A percentile compares a stretch with the other conserved stretches of the same genome.
These are phyloP conservation scores for Allobates femoralis DNA, from an alignment of 2,797 vertebrate genomes.

Conservation along the genomic window DNA sequence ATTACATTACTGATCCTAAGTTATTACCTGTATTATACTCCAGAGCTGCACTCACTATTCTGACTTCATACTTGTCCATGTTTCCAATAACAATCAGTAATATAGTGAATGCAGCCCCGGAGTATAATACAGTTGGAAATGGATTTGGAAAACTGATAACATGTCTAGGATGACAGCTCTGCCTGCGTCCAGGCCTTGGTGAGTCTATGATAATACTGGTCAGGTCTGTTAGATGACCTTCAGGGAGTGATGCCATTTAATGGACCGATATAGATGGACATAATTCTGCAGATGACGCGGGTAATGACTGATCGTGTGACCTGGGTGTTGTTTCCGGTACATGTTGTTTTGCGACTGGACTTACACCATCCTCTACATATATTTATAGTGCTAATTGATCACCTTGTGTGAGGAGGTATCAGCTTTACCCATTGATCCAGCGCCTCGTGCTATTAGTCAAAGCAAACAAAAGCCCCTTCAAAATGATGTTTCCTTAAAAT, in stretches of 20 bases:
- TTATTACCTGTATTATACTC: no score
- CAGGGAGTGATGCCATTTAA: neutral
- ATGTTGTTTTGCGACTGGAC: neutral
- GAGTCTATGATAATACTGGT: no score
- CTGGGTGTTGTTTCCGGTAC: neutral
- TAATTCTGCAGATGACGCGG: neutral
- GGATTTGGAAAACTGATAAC: no score
- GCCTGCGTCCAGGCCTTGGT: no score
- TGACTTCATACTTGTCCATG: no score
- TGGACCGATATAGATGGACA: neutral
- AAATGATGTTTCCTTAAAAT: constrained; percentile 24
- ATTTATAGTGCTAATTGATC: neutral
- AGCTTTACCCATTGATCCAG: constrained; percentile 4
- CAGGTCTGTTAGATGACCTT: no score
- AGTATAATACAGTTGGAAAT: no score
- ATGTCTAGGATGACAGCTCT: no score
- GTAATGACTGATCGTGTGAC: neutral
- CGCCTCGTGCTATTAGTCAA: neutral
- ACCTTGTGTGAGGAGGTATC: neutral
- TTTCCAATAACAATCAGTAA: no score
- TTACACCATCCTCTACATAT: neutral
- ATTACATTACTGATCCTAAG: no score
- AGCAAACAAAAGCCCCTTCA: constrained; percentile 27
- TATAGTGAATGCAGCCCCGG: no score
- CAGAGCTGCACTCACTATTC: no score